A percentile compares a stretch with the other conserved stretches of the same genome.
phyloP scores from a whole-genome alignment of 2,797 vertebrate species.

The Myotis planiceps region DNA sequence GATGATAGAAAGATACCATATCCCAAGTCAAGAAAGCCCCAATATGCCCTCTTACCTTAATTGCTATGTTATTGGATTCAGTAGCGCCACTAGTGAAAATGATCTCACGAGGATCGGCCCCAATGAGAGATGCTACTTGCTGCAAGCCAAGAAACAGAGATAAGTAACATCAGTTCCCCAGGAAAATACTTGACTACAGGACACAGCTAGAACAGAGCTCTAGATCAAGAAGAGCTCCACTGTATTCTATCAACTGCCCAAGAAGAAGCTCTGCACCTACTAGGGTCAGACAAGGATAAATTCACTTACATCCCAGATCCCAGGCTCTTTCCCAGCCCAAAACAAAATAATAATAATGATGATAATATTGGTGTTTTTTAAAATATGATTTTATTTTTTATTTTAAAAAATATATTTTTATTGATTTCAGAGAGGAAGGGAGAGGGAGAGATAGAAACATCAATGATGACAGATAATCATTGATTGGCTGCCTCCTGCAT shows the following conservation, averaged over 20 bases:
- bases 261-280: background rate
- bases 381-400: background rate
- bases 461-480: background rate
- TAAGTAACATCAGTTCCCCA: background rate
- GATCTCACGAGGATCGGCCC: constrained; percentile 96
- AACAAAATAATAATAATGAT: background rate
- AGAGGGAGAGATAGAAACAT: background rate
- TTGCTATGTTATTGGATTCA: constrained; percentile 97
- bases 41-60: constrained; percentile 91
- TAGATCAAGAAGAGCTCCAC: background rate
- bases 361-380: background rate
- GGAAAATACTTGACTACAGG: background rate
- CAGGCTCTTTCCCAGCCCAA: background rate
- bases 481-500: background rate
- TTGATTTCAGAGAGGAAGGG: background rate
- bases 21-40: background rate
- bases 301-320: background rate
- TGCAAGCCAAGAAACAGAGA: constrained; percentile 82
- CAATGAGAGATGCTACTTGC: constrained; percentile 96
- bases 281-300: background rate
- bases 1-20: background rate
- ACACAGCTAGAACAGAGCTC: background rate
- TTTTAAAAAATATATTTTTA: background rate
- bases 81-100: constrained; percentile 99
- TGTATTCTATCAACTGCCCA: background rate